phyloP scores from a whole-genome alignment of 1,140 invertebrate species.

The Coelopa frigida region DNA sequence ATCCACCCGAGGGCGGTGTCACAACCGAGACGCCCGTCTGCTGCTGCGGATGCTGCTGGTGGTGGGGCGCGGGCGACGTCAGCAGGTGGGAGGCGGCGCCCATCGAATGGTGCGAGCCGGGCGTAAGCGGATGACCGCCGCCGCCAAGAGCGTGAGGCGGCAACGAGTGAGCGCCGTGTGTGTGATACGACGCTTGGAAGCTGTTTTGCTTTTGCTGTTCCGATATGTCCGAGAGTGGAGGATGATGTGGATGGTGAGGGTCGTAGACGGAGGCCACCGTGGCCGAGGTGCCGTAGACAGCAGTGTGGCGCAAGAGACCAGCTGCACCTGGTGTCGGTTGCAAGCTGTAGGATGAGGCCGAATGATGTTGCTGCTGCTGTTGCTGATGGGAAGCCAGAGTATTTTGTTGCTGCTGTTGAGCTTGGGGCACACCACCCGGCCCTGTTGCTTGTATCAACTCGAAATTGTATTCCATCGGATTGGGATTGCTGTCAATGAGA shows the following conservation, averaged over 20 bases:
- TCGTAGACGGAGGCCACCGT: conserved; percentile 22
- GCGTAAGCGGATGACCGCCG: conserved; percentile 14
- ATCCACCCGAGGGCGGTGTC: conserved; percentile 8
- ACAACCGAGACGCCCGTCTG: neutral
- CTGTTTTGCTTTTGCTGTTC: conserved; percentile 43
- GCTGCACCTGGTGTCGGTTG: conserved; percentile 9
- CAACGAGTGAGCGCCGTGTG: conserved; percentile 19
- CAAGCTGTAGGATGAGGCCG: conserved; percentile 16
- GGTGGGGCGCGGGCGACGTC: conserved; percentile 28
- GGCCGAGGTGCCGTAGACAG: conserved; percentile 26
- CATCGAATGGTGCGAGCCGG: conserved; percentile 20
- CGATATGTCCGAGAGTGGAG: conserved; percentile 9
- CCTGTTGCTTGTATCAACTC: conserved; percentile 28
- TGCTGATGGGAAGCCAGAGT: conserved; percentile 8
- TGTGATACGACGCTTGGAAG: conserved; percentile 39
- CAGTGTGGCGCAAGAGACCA: conserved; percentile 29
- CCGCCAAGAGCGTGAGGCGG: conserved; percentile 12
- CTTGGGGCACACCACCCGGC: conserved; percentile 4
- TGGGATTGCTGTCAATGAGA: conserved; percentile 41
- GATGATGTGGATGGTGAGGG: conserved; percentile 14
- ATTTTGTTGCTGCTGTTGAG: conserved; percentile 17
- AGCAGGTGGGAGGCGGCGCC: conserved; percentile 19
- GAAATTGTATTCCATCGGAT: conserved; percentile 40
- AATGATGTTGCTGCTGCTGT: conserved; percentile 22
- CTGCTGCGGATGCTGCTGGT: conserved; percentile 13